Percentiles rank a stretch among this genome's conserved stretches.
phyloP scores from a whole-genome alignment of 2,113 vertebrate genomes.

The Python bivittatus region DNA sequence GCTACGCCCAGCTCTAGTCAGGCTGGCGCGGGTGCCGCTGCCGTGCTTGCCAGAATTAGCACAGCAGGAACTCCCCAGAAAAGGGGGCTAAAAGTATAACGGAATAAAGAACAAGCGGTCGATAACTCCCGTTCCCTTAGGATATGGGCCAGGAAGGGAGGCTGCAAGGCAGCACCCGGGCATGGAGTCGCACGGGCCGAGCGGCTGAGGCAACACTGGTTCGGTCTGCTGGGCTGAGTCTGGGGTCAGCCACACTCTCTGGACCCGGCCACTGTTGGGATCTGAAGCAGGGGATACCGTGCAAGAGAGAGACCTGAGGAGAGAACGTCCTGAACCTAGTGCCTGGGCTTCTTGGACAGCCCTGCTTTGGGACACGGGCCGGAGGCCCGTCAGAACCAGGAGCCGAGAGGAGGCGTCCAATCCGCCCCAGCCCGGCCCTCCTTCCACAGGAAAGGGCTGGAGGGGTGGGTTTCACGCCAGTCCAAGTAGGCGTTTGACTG shows the following conservation, averaged over 20 bases:
- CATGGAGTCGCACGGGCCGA: too few species aligned
- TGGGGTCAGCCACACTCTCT: too few species aligned
- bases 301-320: too few species aligned
- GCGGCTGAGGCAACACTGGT: not conserved
- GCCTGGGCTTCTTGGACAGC: not conserved
- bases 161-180: not conserved
- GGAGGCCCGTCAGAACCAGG: not conserved
- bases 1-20: too few species aligned
- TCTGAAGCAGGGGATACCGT: too few species aligned
- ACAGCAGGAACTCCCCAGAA: too few species aligned
- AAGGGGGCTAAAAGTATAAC: not conserved
- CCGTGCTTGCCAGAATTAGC: not conserved
- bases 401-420: not conserved
- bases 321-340: not conserved
- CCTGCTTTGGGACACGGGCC: not conserved
- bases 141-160: too few species aligned
- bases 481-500: too few species aligned
- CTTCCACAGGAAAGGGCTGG: not conserved
- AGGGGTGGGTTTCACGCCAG: not conserved
- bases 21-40: not conserved
- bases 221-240: not conserved
- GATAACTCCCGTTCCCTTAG: not conserved
- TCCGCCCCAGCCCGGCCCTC: too few species aligned
- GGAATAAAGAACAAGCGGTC: not conserved
- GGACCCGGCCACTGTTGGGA: not conserved